phyloP scores from a whole-genome alignment of 2,113 vertebrate genomes.

The Sphyrna mokarran region DNA sequence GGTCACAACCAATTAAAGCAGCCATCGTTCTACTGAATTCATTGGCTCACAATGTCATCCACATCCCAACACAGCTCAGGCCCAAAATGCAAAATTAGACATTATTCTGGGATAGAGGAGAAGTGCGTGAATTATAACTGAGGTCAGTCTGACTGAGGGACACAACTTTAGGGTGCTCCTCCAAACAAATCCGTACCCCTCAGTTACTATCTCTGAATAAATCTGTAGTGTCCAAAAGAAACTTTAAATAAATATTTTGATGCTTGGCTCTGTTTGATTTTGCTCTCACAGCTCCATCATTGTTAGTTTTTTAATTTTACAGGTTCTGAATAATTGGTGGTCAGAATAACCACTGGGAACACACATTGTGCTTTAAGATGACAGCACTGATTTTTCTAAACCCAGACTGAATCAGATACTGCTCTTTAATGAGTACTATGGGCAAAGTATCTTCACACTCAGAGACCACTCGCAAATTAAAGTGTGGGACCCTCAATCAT shows the following conservation, averaged over 20 bases:
- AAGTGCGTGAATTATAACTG: background rate
- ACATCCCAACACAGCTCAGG: background rate
- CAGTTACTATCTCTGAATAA: background rate
- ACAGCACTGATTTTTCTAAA: background rate
- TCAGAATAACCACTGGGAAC: background rate
- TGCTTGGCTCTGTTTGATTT: background rate
- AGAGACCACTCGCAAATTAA: background rate
- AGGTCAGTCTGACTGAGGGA: background rate
- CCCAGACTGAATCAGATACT: background rate
- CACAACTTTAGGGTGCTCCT: background rate
- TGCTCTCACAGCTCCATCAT: background rate
- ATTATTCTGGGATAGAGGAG: background rate
- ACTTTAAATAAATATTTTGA: slow-evolving; percentile 23
- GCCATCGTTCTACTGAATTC: slow-evolving; percentile 27
- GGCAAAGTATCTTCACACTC: background rate
- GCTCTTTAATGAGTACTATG: background rate
- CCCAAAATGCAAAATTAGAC: background rate
- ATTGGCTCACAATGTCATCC: background rate
- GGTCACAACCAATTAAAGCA: background rate
- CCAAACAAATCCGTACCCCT: background rate
- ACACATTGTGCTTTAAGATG: background rate
- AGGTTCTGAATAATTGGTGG: background rate
- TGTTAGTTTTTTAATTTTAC: background rate
- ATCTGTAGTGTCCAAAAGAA: background rate
- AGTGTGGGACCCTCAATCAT: background rate